These are phyloP conservation scores for Urophycis tenuis DNA, from an alignment of 2,797 vertebrate genomes.

Conservation along the genomic window DNA sequence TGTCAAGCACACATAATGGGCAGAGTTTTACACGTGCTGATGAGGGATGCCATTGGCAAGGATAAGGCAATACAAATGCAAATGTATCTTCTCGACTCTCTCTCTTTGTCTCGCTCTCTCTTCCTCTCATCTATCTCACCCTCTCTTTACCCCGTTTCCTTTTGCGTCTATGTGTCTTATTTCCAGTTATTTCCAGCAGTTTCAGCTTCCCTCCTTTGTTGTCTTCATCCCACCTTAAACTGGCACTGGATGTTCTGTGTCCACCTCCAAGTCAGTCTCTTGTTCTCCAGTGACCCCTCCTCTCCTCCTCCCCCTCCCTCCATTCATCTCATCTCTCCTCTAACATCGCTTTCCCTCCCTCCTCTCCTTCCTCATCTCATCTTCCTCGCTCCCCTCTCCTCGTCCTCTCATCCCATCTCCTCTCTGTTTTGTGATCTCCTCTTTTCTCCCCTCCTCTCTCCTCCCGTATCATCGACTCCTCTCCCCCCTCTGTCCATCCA, in stretches of 20 bases:
- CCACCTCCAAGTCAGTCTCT: background rate
- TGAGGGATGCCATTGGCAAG: slow-evolving; percentile 36
- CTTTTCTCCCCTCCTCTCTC: slow-evolving; percentile 7
- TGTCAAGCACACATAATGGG: slow-evolving; percentile 41
- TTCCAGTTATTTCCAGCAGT: background rate
- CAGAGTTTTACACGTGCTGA: slow-evolving; percentile 27
- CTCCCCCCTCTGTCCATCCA: background rate
- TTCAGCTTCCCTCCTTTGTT: background rate
- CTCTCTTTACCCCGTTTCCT: background rate
- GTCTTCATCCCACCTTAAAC: slow-evolving; percentile 6
- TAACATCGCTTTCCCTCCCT: too few species aligned
- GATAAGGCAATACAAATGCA: slow-evolving; percentile 59
- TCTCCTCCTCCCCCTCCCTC: background rate
- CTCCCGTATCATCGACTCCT: background rate
- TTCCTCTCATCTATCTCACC: background rate
- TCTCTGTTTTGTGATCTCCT: slow-evolving; percentile 14
- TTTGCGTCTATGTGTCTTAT: background rate
- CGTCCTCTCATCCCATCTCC: background rate
- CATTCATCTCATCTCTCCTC: background rate
- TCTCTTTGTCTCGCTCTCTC: background rate
- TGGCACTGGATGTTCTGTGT: slow-evolving; percentile 5
- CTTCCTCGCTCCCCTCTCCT: background rate
- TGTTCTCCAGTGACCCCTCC: background rate
- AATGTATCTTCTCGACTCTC: slow-evolving; percentile 31
- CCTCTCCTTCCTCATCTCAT: background rate